These are phyloP conservation scores for Drosophila siamana DNA, from an alignment of 2,888 invertebrate genomes.

Conservation along the genomic window DNA sequence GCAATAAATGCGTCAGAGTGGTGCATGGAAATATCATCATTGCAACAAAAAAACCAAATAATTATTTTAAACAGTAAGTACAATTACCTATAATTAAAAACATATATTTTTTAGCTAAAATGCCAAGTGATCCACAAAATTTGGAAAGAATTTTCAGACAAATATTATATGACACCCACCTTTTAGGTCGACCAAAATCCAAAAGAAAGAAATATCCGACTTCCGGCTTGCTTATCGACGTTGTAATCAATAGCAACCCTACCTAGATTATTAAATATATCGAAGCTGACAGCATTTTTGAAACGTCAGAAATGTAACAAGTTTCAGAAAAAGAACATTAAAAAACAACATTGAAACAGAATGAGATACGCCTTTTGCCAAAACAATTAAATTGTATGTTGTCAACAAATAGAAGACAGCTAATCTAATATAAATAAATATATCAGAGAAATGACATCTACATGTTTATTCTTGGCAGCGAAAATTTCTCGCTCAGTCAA, in stretches of 20 bases:
- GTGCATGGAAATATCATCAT: constrained; percentile 82
- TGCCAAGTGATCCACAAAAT: constrained; percentile 9
- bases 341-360: too few relatives aligned
- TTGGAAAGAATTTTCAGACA: not conserved
- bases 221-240: constrained; percentile 4
- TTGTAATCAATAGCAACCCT: not conserved
- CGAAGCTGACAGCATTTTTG: not conserved
- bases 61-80: not conserved
- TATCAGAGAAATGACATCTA: too few relatives aligned
- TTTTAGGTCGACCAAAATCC: constrained; percentile 59
- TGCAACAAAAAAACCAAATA: not conserved
- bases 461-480: too few relatives aligned
- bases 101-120: constrained; percentile 14
- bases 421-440: too few relatives aligned
- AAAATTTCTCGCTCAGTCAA: too few relatives aligned
- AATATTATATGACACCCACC: constrained; percentile 55
- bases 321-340: too few relatives aligned
- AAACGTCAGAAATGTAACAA: too few relatives aligned
- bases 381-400: too few relatives aligned
- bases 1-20: constrained; percentile 72
- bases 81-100: constrained; percentile 24
- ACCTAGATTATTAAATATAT: not conserved
- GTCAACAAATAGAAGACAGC: too few relatives aligned
- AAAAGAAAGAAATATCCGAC: constrained; percentile 64
- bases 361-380: too few relatives aligned